Evolutionary conservation across 2,113 vertebrate genomes (phyloP).

Genomic region (Verasper variegatus): DNA sequence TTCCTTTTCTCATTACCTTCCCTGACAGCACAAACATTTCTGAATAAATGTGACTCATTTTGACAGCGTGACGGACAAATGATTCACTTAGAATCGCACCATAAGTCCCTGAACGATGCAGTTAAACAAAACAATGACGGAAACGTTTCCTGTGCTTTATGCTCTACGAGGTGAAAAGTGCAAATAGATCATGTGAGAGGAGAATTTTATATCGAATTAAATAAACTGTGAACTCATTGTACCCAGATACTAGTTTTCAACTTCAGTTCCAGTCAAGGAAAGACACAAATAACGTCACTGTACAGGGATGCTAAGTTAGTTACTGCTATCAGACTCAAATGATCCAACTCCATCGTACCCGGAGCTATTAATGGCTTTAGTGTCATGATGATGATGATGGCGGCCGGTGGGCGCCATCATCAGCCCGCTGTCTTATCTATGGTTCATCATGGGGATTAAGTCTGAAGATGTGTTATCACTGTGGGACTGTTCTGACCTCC

Average conservation of each 20-base stretch:
- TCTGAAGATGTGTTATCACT: no score
- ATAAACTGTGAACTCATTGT: neutral
- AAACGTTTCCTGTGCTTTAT: neutral
- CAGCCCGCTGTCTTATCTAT: slow-evolving; percentile 9
- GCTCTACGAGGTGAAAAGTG: neutral
- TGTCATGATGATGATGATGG: no score
- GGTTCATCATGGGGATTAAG: neutral
- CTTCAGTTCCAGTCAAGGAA: slow-evolving; percentile 1
- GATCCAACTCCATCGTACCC: slow-evolving; percentile 22
- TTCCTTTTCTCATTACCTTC: slow-evolving; percentile 6
- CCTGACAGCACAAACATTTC: neutral
- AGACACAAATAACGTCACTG: neutral
- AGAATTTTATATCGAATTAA: neutral
- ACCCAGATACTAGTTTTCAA: neutral
- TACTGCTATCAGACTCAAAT: slow-evolving; percentile 21
- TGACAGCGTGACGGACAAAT: neutral
- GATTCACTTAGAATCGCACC: neutral
- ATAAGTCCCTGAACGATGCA: neutral
- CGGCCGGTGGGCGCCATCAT: slow-evolving; percentile 2
- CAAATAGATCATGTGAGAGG: neutral
- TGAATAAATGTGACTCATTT: slow-evolving; percentile 19
- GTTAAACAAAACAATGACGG: neutral
- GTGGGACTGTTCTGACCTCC: slow-evolving; percentile 81
- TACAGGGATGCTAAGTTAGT: neutral
- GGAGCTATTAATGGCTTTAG: slow-evolving; percentile 10